Base-by-base conservation (phyloP, 2,797 vertebrate species). In the Cyprinodon diabolis region DNA sequence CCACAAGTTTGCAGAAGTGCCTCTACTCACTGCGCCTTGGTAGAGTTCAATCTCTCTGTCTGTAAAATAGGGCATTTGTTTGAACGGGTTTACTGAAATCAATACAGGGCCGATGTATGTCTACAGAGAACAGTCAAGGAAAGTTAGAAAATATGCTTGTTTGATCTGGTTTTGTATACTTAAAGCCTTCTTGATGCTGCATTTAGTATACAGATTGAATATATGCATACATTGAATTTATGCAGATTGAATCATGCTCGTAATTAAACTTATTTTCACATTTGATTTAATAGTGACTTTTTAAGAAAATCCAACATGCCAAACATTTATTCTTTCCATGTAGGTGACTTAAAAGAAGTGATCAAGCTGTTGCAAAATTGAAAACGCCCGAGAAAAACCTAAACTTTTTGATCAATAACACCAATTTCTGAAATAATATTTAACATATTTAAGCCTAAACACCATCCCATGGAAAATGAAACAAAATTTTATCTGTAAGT, bases 51-150 rank as follows among this genome's bases (percentile, higher is more conserved):
- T 89, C 90, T 99, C 98, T 1, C 95, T 92, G 75, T 99, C 97
- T 0, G 97, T 99, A 91, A 99, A 99, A 57, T 99, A 99, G 0
- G 97, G 97, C 98, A 99, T 99, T 94, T 98, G 97, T 89, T 99
- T 99, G 89, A 99, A 99, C 0, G 98, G 98, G 86, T 99, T 99
- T 0, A 99, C 95, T 0, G 98, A 99, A 90, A 99, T 99, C 72
- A 99, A 90, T 58, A 99, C 98, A 0, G 97, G 92, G 56, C 98
- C 98, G 0, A 99, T 99, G 81, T 99, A 99, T 30, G 97, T 98
- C 98, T 98, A 89, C 65, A 81, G 0, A 2, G 8, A 9, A 0
- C 1, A 25, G 95, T 96, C 91, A 96, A 97, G 96, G 94, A 66
- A 57, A 37, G 63, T 45, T 68, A 17, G 5, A 54, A 23, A 45